Percentiles rank a stretch among this genome's conserved stretches.
Evolutionary conservation across 2,797 vertebrate species (phyloP).

Genomic region (Galaxias olidus): DNA sequence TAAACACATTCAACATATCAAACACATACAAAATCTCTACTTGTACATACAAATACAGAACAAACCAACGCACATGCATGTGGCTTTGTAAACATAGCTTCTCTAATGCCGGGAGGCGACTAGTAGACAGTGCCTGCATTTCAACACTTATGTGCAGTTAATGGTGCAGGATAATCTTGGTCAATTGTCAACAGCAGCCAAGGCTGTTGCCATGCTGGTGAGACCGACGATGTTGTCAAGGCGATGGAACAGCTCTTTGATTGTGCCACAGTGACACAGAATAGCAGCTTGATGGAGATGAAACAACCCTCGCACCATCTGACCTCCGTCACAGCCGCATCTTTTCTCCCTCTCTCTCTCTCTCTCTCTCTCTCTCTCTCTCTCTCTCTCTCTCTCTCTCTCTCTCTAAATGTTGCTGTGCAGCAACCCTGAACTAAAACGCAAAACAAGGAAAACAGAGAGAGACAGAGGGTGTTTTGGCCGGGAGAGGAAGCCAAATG

Average conservation of each 20-base stretch:
- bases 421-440: slow-evolving; percentile 12
- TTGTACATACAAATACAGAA: background rate
- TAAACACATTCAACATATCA: too few species aligned
- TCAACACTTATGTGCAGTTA: background rate
- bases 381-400: slow-evolving; percentile 1
- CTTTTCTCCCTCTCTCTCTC: background rate
- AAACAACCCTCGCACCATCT: background rate
- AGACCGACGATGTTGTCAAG: slow-evolving; percentile 2
- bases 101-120: background rate
- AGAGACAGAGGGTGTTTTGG: slow-evolving; percentile 3
- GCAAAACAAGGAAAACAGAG: slow-evolving; percentile 9
- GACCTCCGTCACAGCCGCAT: too few species aligned
- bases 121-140: background rate
- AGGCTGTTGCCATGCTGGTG: background rate
- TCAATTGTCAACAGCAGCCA: background rate
- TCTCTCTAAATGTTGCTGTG: background rate
- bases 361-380: background rate
- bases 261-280: background rate
- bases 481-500: slow-evolving; percentile 1
- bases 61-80: background rate
- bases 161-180: background rate
- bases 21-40: slow-evolving; percentile 5
- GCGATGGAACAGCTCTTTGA: slow-evolving; percentile 3
- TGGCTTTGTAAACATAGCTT: too few species aligned
- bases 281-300: background rate